These are phyloP conservation scores for Macquaria australasica DNA, from an alignment of 2,113 vertebrate genomes.

Conservation along the genomic window DNA sequence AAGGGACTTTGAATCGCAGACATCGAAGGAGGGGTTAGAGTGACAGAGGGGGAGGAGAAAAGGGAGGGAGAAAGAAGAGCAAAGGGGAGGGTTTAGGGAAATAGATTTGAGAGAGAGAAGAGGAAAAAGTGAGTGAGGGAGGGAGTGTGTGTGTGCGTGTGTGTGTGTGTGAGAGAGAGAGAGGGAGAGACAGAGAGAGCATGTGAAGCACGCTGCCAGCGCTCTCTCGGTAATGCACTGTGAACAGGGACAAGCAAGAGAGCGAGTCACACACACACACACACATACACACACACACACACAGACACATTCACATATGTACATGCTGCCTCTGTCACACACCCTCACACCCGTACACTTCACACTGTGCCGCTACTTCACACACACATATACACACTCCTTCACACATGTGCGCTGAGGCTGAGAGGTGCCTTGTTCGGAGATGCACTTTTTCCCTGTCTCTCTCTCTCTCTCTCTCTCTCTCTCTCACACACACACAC, in stretches of 20 bases:
- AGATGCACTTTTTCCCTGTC: constrained; percentile 15
- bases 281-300: constrained; percentile 58
- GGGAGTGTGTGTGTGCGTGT: background rate
- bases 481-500: constrained; percentile 43
- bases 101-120: constrained; percentile 52
- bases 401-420: constrained; percentile 49
- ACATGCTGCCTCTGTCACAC: constrained; percentile 54
- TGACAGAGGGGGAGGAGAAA: constrained; percentile 63
- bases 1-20: constrained; percentile 26
- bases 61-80: constrained; percentile 53
- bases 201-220: constrained; percentile 77
- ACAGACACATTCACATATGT: constrained; percentile 52
- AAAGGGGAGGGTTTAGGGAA: constrained; percentile 71
- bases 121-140: background rate
- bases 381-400: constrained; percentile 19
- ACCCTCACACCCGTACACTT: constrained; percentile 46
- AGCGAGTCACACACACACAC: constrained; percentile 57
- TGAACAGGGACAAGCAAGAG: constrained; percentile 71
- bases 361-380: constrained; percentile 41
- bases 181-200: constrained; percentile 43
- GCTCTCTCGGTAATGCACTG: constrained; percentile 74
- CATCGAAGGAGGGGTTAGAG: constrained; percentile 44
- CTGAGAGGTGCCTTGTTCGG: constrained; percentile 43
- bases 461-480: background rate
- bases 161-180: background rate